phyloP scores from a whole-genome alignment of 1,140 invertebrate species.

The Drosophila kurseongensis region DNA sequence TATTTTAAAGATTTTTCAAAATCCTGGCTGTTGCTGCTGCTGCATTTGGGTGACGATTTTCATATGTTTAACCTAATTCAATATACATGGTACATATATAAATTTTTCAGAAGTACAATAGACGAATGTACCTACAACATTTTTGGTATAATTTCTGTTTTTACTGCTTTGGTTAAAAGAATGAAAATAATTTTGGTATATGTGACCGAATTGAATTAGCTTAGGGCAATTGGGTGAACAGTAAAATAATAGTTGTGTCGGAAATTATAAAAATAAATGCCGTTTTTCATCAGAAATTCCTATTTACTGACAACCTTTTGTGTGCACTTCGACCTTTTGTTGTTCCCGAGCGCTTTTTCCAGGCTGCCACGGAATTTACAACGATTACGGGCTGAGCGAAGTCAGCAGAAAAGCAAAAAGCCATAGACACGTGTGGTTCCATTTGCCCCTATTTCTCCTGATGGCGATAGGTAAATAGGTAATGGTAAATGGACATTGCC shows the following conservation, averaged over 20 bases:
- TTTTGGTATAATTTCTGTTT: no score
- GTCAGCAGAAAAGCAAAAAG: slow-evolving; percentile 45
- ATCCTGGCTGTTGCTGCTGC: slow-evolving; percentile 22
- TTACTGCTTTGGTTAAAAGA: no score
- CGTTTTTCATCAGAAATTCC: background rate
- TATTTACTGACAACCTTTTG: slow-evolving; percentile 4
- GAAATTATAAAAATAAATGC: background rate
- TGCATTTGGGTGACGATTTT: background rate
- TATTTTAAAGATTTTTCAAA: background rate
- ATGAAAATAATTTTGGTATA: no score
- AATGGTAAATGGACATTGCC: slow-evolving; percentile 42
- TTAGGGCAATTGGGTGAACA: no score
- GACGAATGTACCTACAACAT: no score
- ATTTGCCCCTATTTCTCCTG: background rate
- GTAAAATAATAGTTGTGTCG: no score
- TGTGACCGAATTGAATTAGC: no score
- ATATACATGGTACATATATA: no score
- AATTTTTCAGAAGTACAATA: no score
- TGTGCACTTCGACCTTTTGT: slow-evolving; percentile 5
- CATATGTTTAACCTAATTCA: background rate
- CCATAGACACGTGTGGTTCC: slow-evolving; percentile 54
- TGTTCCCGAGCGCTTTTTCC: slow-evolving; percentile 13
- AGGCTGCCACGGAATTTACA: slow-evolving; percentile 19
- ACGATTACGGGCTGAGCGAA: slow-evolving; percentile 13
- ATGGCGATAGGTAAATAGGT: slow-evolving; percentile 39